A percentile compares a stretch with the other conserved stretches of the same genome.
These are phyloP conservation scores for Cacatua alba DNA, from an alignment of 2,113 vertebrate genomes.

Conservation along the genomic window DNA sequence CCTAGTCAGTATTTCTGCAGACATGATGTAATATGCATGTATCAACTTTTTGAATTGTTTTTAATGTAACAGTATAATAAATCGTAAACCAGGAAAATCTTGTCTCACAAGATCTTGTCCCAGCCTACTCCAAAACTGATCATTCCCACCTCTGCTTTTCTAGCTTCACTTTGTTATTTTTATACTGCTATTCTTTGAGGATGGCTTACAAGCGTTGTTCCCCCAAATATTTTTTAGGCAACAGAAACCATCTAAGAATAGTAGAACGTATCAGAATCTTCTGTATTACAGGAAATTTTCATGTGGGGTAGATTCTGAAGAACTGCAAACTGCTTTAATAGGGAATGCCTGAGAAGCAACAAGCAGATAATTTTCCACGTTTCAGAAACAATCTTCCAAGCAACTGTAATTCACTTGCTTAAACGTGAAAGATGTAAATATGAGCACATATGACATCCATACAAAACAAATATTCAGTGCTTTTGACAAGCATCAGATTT, in stretches of 20 bases:
- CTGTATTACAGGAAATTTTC: rapidly evolving
- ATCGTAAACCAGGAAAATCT: neutral
- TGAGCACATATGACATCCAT: rapidly evolving
- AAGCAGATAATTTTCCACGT: neutral
- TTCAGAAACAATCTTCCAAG: neutral
- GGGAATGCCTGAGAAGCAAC: neutral
- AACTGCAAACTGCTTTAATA: neutral
- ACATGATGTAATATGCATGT: neutral
- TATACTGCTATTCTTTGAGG: neutral
- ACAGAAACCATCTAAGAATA: neutral
- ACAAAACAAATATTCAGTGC: neutral
- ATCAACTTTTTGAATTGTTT: neutral
- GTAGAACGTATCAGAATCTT: too few species aligned
- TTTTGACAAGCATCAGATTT: neutral
- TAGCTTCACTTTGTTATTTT: neutral
- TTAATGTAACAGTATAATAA: neutral
- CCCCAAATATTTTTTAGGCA: neutral
- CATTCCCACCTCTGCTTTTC: conserved; percentile 7
- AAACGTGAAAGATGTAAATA: rapidly evolving
- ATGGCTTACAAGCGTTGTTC: rapidly evolving
- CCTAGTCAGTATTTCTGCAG: neutral
- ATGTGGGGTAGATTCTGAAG: neutral
- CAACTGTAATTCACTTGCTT: neutral
- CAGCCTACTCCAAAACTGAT: neutral
- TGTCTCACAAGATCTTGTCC: neutral